Evolutionary conservation across 2,888 invertebrate species (phyloP).

Genomic region (Aphidoletes aphidimyza): DNA sequence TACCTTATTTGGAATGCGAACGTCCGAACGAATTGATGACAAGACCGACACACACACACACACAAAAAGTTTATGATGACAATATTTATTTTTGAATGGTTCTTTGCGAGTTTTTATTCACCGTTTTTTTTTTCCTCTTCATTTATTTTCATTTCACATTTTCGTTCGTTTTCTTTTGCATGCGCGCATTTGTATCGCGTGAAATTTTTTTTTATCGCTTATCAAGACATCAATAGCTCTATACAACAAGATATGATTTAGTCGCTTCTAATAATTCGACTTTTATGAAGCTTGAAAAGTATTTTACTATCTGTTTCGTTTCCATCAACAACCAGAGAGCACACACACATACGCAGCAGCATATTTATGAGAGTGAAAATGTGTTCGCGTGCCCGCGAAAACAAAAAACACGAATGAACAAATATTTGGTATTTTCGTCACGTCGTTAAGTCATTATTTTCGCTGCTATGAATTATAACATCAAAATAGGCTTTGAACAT

Average conservation of each 20-base stretch:
- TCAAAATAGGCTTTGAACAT: constrained; percentile 41
- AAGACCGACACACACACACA: no score
- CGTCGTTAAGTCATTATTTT: constrained; percentile 53
- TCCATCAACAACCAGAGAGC: no score
- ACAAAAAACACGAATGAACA: no score
- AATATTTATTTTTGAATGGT: neutral
- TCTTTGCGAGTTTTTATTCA: neutral
- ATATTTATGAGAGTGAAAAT: neutral
- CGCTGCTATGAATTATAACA: constrained; percentile 49
- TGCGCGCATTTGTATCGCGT: neutral
- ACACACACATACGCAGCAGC: no score
- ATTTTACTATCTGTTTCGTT: neutral
- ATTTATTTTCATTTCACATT: no score
- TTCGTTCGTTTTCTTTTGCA: neutral
- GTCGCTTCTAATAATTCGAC: constrained; percentile 37
- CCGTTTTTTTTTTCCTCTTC: neutral
- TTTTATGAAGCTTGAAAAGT: constrained; percentile 39
- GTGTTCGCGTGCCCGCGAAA: neutral
- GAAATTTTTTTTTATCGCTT: neutral
- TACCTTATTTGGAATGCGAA: neutral
- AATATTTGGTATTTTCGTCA: constrained; percentile 12
- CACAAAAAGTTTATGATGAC: neutral
- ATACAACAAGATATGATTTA: constrained; percentile 19
- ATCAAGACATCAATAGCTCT: constrained; percentile 20
- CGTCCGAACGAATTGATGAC: neutral